Evolutionary conservation across 2,797 vertebrate species (phyloP), one percentile per base, ranked within the genome.

Genomic region (Siniperca undulata): DNA sequence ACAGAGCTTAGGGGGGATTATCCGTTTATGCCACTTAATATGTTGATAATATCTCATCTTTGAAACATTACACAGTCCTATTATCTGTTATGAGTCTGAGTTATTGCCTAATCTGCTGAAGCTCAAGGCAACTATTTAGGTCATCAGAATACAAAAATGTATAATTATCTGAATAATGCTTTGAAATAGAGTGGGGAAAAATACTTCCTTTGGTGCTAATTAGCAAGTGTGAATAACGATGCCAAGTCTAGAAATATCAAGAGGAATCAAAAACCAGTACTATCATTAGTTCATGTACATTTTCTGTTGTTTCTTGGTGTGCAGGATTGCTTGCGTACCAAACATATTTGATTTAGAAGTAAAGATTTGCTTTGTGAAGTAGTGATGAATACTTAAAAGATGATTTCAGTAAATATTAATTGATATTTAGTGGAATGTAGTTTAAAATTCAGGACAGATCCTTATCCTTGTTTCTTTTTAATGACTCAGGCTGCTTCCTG

Each of bases 11-110:
- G 61, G 64, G 70, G 44, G 74, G 77, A 85, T 88, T 81, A 90
- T 85, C 77, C 59, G 12, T 84, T 90, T 79, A 90, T 81, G 74
- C 73, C 80, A 84, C 78, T 88, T 86, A 83, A 90, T 91, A 80
- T 89, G 79, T 89, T 82, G 88, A 90, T 90, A 85, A 88, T 91
- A 91, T 92, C 86, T 93, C 85, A 88, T 92, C 64, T 86, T 87
- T 86, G 71, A 91, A 90, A 90, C 85, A 87, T 86, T 86, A 87
- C 74, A 66, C 78, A 81, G 55, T 76, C 67, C 59, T 80, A 83
- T 89, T 87, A 86, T 93, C 83, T 86, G 80, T 90, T 84, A 83
- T 86, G 70, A 89, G 74, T 86, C 70, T 85, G 73, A 80, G 72
- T 88, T 76, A 78, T 85, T n/a, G 42, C 71, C 65, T 90, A 84